These are phyloP conservation scores for Aethina tumida DNA, from an alignment of 1,140 invertebrate species.

Conservation along the genomic window DNA sequence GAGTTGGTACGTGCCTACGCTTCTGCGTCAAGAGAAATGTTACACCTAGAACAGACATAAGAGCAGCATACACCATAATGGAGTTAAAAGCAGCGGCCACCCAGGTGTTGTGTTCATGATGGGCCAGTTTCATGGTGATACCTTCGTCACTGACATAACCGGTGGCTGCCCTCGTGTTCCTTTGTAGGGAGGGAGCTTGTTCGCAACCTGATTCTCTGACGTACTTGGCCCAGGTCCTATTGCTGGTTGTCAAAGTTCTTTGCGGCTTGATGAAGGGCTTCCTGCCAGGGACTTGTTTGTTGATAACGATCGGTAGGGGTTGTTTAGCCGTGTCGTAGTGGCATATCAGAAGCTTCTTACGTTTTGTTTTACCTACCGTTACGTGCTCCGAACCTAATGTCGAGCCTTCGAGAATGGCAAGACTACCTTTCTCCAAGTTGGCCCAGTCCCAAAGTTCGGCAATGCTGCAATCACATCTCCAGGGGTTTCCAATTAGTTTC, in stretches of 20 bases:
- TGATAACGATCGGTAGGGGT: conserved; percentile 27
- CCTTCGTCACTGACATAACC: conserved; percentile 11
- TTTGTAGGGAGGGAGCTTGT: conserved; percentile 24
- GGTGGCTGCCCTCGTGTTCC: conserved; percentile 14
- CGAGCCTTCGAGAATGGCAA: conserved; percentile 54
- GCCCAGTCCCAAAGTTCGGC: conserved; percentile 66
- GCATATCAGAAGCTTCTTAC: conserved; percentile 54
- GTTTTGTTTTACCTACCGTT: conserved; percentile 44
- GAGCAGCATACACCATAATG: conserved; percentile 16
- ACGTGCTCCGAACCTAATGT: conserved; percentile 48
- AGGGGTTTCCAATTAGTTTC: conserved; percentile 58
- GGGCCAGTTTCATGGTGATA: conserved; percentile 12
- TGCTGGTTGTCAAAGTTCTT: conserved; percentile 44
- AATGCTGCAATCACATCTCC: conserved; percentile 58
- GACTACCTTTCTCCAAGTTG: conserved; percentile 49
- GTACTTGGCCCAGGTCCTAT: conserved; percentile 62
- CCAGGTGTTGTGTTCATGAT: conserved; percentile 25
- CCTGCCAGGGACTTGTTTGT: conserved; percentile 40
- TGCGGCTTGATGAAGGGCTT: conserved; percentile 45
- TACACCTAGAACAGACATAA: conserved; percentile 23
- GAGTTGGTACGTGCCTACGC: conserved; percentile 2
- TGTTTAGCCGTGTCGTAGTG: conserved; percentile 43
- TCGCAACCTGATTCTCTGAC: conserved; percentile 57
- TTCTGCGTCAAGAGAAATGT: conserved; percentile 13
- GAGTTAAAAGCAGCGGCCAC: conserved; percentile 20